Conservation (phyloP, 2,888 invertebrate genomes). For the Apamea anceps region DNA sequence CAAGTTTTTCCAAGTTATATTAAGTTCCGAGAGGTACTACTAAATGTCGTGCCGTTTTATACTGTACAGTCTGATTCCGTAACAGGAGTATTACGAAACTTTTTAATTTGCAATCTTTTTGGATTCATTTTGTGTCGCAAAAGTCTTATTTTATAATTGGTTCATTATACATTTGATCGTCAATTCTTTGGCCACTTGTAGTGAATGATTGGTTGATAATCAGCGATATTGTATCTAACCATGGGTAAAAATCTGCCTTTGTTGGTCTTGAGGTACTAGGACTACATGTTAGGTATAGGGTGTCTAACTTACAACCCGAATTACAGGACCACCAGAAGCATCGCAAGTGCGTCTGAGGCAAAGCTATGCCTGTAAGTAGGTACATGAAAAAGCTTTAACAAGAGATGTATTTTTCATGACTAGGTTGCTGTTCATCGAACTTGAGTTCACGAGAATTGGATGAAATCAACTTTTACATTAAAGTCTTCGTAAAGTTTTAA, state of each 20-base stretch:
- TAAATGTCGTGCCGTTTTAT: constrained; percentile 13
- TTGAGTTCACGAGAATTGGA: not conserved
- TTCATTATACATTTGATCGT: not conserved
- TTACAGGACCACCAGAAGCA: not conserved
- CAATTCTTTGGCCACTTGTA: not conserved
- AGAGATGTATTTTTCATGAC: constrained; percentile 1
- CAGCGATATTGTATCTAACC: not conserved
- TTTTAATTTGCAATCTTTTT: not conserved
- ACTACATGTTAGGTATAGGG: not conserved
- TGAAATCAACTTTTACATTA: constrained; percentile 19
- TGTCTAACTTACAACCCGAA: not conserved
- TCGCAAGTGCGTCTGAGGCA: too few species aligned
- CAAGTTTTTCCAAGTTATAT: constrained; percentile 52
- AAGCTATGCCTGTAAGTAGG: not conserved
- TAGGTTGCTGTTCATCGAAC: not conserved
- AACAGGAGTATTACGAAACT: not conserved
- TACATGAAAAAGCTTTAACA: not conserved
- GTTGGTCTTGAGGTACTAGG: not conserved
- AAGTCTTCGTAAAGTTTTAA: constrained; percentile 4
- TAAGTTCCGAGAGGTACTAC: constrained; percentile 31
- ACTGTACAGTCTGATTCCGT: not conserved
- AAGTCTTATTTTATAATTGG: not conserved
- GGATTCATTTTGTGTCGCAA: not conserved
- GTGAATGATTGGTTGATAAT: not conserved
- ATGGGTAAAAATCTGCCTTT: not conserved